Conservation (phyloP, 2,888 invertebrate genomes). For the Cephonodes hylas region DNA sequence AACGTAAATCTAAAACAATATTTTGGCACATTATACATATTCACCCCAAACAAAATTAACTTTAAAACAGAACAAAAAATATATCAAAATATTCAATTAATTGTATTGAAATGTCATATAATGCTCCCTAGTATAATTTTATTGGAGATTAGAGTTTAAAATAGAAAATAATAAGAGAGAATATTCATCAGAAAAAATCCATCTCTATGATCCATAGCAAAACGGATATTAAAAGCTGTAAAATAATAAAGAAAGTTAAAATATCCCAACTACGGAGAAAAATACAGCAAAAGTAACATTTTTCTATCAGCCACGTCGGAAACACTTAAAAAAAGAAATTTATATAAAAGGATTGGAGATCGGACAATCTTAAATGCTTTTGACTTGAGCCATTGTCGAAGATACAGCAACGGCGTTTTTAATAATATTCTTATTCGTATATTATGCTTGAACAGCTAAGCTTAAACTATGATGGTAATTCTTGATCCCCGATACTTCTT, state of each 20-base stretch:
- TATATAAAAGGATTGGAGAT: background rate
- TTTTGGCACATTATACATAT: constrained; percentile 17
- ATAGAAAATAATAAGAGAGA: too few relatives aligned
- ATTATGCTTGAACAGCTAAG: background rate
- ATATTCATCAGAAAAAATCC: too few relatives aligned
- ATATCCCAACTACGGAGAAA: too few relatives aligned
- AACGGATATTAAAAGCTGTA: too few relatives aligned
- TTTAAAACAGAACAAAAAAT: background rate
- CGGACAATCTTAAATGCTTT: background rate
- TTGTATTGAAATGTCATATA: background rate
- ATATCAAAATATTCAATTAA: background rate
- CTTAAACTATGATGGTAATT: background rate
- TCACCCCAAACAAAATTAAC: background rate
- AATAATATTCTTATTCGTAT: background rate
- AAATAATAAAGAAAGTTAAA: too few relatives aligned
- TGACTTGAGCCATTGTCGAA: background rate
- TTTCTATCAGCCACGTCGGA: background rate
- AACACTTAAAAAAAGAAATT: background rate
- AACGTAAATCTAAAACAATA: constrained; percentile 7
- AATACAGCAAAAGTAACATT: too few relatives aligned
- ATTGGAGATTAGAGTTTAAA: background rate
- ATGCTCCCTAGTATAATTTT: background rate
- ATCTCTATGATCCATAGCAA: background rate
- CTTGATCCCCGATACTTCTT: background rate
- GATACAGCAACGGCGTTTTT: background rate